Evolutionary conservation across 2,797 vertebrate genomes (phyloP).

Genomic region (Pteropus rufus): DNA sequence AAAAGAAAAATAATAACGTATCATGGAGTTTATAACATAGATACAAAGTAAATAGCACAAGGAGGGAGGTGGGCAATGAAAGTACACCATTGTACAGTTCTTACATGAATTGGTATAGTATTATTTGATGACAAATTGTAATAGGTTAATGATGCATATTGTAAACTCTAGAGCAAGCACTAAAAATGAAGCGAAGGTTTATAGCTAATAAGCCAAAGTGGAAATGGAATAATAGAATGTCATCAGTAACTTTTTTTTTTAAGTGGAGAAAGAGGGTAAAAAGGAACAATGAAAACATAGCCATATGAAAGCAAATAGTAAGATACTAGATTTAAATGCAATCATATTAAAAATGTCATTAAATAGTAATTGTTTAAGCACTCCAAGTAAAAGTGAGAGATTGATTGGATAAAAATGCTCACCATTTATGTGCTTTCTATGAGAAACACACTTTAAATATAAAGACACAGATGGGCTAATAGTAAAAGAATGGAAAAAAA

Average conservation of each 20-base stretch:
- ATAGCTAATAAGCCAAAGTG: not conserved
- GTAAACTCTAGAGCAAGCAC: not conserved
- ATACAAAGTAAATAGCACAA: not conserved
- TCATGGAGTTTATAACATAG: not conserved
- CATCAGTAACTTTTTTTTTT: not conserved
- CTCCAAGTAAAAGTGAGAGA: not conserved
- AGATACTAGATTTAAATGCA: not conserved
- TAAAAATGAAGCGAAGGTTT: not conserved
- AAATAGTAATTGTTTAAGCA: not conserved
- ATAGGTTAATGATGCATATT: not conserved
- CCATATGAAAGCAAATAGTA: not conserved
- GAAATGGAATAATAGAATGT: not conserved
- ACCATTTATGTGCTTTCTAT: not conserved
- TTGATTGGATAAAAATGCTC: not conserved
- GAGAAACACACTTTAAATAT: not conserved
- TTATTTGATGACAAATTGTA: not conserved
- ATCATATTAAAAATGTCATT: not conserved
- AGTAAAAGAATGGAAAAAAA: not conserved
- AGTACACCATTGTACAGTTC: not conserved
- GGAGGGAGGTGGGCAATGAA: not conserved
- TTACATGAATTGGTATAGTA: not conserved
- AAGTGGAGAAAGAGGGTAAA: not conserved
- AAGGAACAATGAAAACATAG: not conserved
- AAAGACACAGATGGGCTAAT: not conserved
- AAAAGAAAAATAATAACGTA: not conserved